These are phyloP conservation scores for Poeciliopsis presidionis DNA, from an alignment of 2,797 vertebrate genomes.

Conservation along the genomic window DNA sequence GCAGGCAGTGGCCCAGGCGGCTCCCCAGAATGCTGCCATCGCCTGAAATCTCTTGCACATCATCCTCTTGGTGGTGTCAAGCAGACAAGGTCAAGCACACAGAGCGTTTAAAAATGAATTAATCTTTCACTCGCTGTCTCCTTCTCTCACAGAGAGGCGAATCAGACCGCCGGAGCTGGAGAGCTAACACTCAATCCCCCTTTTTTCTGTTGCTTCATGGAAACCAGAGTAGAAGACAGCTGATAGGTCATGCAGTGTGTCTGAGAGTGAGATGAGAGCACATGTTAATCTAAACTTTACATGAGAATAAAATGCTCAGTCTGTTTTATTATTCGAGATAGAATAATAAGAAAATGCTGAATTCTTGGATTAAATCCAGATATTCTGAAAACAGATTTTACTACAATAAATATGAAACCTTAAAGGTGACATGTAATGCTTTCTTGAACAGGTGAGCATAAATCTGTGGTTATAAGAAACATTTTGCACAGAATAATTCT, in stretches of 20 bases:
- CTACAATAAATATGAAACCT: slow-evolving; percentile 1
- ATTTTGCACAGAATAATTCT: too few species aligned
- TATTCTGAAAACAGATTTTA: background rate
- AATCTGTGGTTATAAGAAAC: too few species aligned
- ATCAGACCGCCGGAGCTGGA: slow-evolving; percentile 23
- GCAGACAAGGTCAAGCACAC: slow-evolving; percentile 80
- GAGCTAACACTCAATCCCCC: slow-evolving; percentile 57
- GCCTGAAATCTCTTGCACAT: slow-evolving; percentile 59
- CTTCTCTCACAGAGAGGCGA: slow-evolving; percentile 29
- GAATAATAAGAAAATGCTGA: background rate
- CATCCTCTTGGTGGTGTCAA: slow-evolving; percentile 68
- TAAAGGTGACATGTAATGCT: background rate
- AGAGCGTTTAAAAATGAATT: slow-evolving; percentile 75
- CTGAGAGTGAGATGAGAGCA: slow-evolving; percentile 3
- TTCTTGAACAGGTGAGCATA: too few species aligned
- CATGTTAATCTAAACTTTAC: slow-evolving; percentile 28
- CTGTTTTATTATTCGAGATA: slow-evolving; percentile 5
- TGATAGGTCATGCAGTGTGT: background rate
- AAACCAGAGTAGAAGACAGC: slow-evolving; percentile 45
- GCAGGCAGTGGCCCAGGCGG: slow-evolving; percentile 29
- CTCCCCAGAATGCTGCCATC: slow-evolving; percentile 33
- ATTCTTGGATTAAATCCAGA: background rate
- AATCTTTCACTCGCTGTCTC: slow-evolving; percentile 57
- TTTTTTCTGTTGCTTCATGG: slow-evolving; percentile 52
- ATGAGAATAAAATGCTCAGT: slow-evolving; percentile 5